Base-by-base conservation (phyloP, 1,140 invertebrate species). In the Anoplolepis gracilipes region DNA sequence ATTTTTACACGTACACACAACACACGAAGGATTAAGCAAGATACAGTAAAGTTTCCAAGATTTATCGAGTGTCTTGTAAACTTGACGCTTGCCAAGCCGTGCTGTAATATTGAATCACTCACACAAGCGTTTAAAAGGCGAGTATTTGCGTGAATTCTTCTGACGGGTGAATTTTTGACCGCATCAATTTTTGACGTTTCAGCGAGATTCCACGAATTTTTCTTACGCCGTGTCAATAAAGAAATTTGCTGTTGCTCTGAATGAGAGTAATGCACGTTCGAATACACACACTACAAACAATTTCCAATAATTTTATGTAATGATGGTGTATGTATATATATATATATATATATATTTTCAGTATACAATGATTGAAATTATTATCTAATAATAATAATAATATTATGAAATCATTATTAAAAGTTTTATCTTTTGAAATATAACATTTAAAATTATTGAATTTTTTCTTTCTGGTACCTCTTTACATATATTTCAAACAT, bases 141-240 rank as follows among this genome's bases (percentile, higher is more conserved):
- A 36, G n/a, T 36, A 10, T 5, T 36, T n/a, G 67, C 78, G 22
- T 25, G 39, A 28, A 77, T 61, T 82, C 33, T 46, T 82, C 25
- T 13, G 22, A 61, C 70, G 13, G n/a, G 11, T 16, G 19, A n/a
- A 1, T 61, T 77, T 75, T 33, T 28, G 33, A 49, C 4, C 62
- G 33, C 25, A 2, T 49, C 46, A 62, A 62, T 39, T 78, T 77
- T 84, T 64, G 72, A 84, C 46, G 0, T 39, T 22, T 77, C 5
- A 16, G 25, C 57, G 42, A 84, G 46, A 84, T 72, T 84, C 42
- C 67, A 16, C 19, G 39, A 70, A 55, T 70, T 39, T 72, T 62
- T 79, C 62, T 10, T 33, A 42, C n/a, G 22, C 42, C 42, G 4
- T 22, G 11, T 19, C 42, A 30, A 64, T 33, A 30, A 16, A 33